Evolutionary conservation across 2,888 invertebrate species (phyloP).

Genomic region (Tanypteryx hageni): DNA sequence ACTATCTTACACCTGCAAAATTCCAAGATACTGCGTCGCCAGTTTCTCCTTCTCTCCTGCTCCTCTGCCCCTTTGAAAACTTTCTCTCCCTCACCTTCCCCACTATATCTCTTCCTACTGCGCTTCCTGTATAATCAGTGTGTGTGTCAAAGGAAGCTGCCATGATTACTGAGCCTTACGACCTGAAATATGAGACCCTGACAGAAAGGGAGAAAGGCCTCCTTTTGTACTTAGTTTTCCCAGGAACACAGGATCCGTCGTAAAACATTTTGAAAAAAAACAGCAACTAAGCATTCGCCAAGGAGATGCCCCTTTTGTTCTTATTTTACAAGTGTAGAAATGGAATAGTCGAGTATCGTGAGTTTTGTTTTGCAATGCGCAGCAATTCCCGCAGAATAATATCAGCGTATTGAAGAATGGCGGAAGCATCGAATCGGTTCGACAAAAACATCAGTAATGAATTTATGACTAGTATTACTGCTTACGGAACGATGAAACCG

Average conservation of each 20-base stretch:
- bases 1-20: background rate
- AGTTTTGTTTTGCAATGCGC: too few species aligned
- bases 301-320: too few species aligned
- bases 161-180: conserved; percentile 41
- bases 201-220: conserved; percentile 4
- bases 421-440: too few species aligned
- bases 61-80: conserved; percentile 11
- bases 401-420: too few species aligned
- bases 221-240: background rate
- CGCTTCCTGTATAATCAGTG: conserved; percentile 39
- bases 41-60: background rate
- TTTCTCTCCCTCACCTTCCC: background rate
- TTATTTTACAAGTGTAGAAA: too few species aligned
- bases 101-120: background rate
- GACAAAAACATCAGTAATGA: too few species aligned
- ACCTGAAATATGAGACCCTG: conserved; percentile 42
- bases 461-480: too few species aligned
- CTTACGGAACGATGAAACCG: too few species aligned
- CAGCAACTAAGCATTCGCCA: too few species aligned
- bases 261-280: too few species aligned
- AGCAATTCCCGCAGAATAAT: too few species aligned
- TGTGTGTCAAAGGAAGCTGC: conserved; percentile 39
- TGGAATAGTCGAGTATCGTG: too few species aligned
- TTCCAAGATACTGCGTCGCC: conserved; percentile 18
- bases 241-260: background rate